Conservation (phyloP, 1,140 invertebrate species). For the Gonatopus flavifemur region DNA sequence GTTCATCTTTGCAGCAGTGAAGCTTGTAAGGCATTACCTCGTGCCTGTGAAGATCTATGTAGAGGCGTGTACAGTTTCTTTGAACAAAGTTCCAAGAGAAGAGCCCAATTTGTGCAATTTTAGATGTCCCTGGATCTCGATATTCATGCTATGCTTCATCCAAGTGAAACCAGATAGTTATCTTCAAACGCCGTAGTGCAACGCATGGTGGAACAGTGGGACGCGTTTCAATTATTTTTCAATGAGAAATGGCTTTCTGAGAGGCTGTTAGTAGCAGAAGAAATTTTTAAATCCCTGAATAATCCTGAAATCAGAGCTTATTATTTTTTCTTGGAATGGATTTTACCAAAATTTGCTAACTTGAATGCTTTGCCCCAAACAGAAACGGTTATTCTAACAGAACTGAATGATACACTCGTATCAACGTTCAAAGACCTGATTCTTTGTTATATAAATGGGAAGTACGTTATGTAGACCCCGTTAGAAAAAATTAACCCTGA, state of each 20-base stretch:
- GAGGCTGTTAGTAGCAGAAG: conserved; percentile 14
- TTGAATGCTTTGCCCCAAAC: conserved; percentile 9
- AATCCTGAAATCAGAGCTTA: conserved; percentile 21
- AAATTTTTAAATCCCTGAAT: conserved; percentile 12
- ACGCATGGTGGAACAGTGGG: conserved; percentile 21
- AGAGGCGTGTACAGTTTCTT: conserved; percentile 38
- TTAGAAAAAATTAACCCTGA: too few relatives aligned
- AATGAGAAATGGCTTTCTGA: conserved; percentile 1
- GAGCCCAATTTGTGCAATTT: conserved; percentile 26
- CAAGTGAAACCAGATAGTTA: conserved; percentile 24
- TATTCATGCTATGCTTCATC: too few relatives aligned
- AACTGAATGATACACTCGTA: not conserved
- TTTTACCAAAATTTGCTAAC: conserved; percentile 9
- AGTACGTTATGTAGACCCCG: too few relatives aligned
- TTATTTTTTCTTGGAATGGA: conserved; percentile 14
- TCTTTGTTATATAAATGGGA: conserved; percentile 1
- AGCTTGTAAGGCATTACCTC: too few relatives aligned
- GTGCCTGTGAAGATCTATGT: conserved; percentile 40
- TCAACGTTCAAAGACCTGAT: not conserved
- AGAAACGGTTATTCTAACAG: not conserved
- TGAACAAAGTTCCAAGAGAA: too few relatives aligned
- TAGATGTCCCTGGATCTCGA: conserved; percentile 16
- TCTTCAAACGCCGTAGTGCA: conserved; percentile 14
- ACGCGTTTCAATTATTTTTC: conserved; percentile 12
- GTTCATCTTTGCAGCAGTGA: too few relatives aligned